Base-by-base conservation (phyloP, 1,140 invertebrate species). In the Ridgeia piscesae region DNA sequence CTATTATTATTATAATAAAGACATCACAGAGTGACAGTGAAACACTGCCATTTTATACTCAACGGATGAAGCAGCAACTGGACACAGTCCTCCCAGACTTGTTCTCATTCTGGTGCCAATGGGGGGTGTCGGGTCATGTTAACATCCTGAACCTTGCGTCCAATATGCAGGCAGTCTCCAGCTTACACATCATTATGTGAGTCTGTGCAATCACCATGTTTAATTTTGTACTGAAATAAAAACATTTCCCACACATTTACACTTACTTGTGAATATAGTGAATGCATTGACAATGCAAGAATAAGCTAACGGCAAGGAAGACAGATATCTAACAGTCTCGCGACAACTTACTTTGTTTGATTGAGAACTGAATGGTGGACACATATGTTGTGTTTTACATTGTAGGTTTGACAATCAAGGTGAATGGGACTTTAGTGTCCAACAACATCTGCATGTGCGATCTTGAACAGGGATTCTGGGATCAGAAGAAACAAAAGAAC, bases 371-470 rank as follows among this genome's bases (percentile, higher is more conserved):
- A 27, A 8, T 77, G 58, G 27, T 77, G 4, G 58, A 21, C 11
- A 77, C 11, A 77, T 21, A 77, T 77, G 27, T 31, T 77, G 58
- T 77, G 58, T 77, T 2, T 77, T 2, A 4, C 2, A 4, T 77
- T 77, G 58, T 77, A 77, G 58, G 58, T 77, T 77, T 77, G 58
- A 77, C 58, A 77, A 77, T 77, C 58, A 77, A 77, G 58, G 27
- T 77, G 27, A 77, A 77, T 77, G 58, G 58, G 14, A 77, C 58
- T 8, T 21, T 77, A 31, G 58, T 77, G 58, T 77, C 58, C 2
- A 31, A 77, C 58, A 77, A 77, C 27, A 21, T 77, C 17, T 77
- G 58, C 17, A 21, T 21, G 27, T 77, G 58, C 27, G 58, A 77
- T 31, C 14, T 8, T 77, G 58, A 77, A 21, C 14, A 31, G 17